Base-by-base conservation (phyloP, 1,140 invertebrate genomes). In the Pseudomyrmex concolor region DNA sequence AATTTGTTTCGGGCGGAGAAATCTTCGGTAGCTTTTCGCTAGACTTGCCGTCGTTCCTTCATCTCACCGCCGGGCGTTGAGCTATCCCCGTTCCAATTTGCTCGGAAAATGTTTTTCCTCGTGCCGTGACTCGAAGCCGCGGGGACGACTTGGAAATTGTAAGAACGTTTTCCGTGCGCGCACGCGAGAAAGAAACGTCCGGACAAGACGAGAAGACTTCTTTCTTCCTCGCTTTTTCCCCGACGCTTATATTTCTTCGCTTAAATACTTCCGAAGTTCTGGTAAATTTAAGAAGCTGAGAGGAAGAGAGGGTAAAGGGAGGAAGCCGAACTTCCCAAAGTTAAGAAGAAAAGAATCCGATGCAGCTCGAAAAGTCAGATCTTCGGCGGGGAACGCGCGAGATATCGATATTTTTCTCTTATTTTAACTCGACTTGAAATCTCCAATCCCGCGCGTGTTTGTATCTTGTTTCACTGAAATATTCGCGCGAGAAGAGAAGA, bases 61-160 rank as follows among this genome's bases (percentile, higher is more conserved):
- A 19, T 62, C 80, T 83, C 80, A 17, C 60, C 74, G 48, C 54
- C 34, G 34, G 34, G 64, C 77, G 86, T 67, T 67, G 50, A 81
- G 70, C 85, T 78, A 88, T 88, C 86, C 85, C 86, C 86, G 86
- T 88, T 88, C 86, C 87, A 88, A 88, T 88, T 88, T 88, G 76
- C 71, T 60, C 83, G 86, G 87, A 88, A 88, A 87, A 88, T 88
- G 86, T 88, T 88, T 84, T 88, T 78, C 87, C 86, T 85, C 66
- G 64, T 71, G 83, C 50, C 71, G 51, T 43, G 83, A 80, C 86
- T 86, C 85, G 85, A 73, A 80, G 51, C 73, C 71, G 66, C 60
- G 67, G 7, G 59, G 45, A 81, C 84, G 76, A 88, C 86, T 74
- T 68, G 87, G 86, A 88, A 88, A 88, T 88, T 83, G 86, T 84